These are phyloP conservation scores for Parnassius smintheus DNA, from an alignment of 2,888 invertebrate species.

Conservation along the genomic window DNA sequence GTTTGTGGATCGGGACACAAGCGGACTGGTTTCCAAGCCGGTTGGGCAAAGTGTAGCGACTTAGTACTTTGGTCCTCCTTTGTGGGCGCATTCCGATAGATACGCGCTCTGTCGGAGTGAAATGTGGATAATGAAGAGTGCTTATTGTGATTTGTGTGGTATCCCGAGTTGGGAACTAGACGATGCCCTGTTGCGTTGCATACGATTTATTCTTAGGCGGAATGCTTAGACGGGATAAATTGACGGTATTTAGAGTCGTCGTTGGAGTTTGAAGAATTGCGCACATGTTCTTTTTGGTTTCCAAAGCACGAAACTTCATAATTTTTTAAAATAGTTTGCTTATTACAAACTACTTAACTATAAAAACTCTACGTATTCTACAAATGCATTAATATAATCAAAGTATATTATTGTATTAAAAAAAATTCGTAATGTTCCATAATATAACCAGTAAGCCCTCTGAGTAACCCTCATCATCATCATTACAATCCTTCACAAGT, in stretches of 20 bases:
- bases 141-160: conserved; percentile 75
- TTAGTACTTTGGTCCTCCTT: conserved; percentile 68
- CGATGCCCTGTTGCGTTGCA: conserved; percentile 38
- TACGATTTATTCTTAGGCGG: conserved; percentile 44
- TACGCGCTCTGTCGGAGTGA: conserved; percentile 61
- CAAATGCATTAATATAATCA: too few relatives aligned
- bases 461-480: too few relatives aligned
- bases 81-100: conserved; percentile 78
- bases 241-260: conserved; percentile 35
- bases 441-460: too few relatives aligned
- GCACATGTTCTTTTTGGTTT: conserved; percentile 15
- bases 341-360: too few relatives aligned
- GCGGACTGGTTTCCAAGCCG: conserved; percentile 64
- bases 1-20: conserved; percentile 36
- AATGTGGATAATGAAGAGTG: conserved; percentile 77
- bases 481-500: too few relatives aligned
- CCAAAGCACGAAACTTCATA: background rate
- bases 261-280: conserved; percentile 35
- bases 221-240: conserved; percentile 47
- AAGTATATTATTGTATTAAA: too few relatives aligned
- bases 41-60: conserved; percentile 73
- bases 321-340: background rate
- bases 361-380: too few relatives aligned
- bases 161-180: conserved; percentile 55
- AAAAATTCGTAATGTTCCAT: too few relatives aligned